These are phyloP conservation scores for Drosophila biarmipes DNA, from an alignment of 1,140 invertebrate genomes.

Conservation along the genomic window DNA sequence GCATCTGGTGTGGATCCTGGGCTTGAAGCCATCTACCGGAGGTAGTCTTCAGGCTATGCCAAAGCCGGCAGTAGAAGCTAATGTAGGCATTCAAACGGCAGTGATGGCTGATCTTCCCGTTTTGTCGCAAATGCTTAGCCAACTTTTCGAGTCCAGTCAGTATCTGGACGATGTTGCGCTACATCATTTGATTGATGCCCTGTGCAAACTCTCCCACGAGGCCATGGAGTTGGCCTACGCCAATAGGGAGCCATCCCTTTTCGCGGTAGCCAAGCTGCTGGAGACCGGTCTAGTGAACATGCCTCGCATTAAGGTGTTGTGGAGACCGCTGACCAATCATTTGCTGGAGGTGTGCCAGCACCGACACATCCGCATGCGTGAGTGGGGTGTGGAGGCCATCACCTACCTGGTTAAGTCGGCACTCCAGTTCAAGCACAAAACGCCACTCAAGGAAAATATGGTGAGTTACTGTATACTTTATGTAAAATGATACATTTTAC, in stretches of 20 bases:
- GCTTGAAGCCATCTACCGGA: conserved; percentile 96
- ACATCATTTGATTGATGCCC: conserved; percentile 97
- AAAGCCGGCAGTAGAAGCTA: conserved; percentile 90
- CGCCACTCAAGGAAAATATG: conserved; percentile 94
- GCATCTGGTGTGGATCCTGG: conserved; percentile 99
- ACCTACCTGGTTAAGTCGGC: conserved; percentile 97
- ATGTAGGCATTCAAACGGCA: conserved; percentile 97
- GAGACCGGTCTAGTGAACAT: conserved; percentile 98
- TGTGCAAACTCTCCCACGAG: conserved; percentile 98
- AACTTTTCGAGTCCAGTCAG: conserved; percentile 97
- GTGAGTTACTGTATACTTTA: too few relatives aligned
- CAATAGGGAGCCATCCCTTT: conserved; percentile 97
- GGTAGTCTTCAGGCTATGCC: conserved; percentile 91
- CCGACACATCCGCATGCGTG: conserved; percentile 96
- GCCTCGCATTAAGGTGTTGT: conserved; percentile 96
- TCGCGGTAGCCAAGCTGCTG: conserved; percentile 98
- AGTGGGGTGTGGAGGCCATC: conserved; percentile 98
- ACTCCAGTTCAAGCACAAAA: conserved; percentile 93
- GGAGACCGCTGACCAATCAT: conserved; percentile 98
- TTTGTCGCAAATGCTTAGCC: conserved; percentile 95
- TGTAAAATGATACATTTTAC: too few relatives aligned
- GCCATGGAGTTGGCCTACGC: conserved; percentile 98
- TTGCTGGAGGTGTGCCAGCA: conserved; percentile 98
- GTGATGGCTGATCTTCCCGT: conserved; percentile 98
- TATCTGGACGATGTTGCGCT: conserved; percentile 97